These are phyloP conservation scores for Prosapia bicincta DNA, from an alignment of 2,888 invertebrate species.

Conservation along the genomic window DNA sequence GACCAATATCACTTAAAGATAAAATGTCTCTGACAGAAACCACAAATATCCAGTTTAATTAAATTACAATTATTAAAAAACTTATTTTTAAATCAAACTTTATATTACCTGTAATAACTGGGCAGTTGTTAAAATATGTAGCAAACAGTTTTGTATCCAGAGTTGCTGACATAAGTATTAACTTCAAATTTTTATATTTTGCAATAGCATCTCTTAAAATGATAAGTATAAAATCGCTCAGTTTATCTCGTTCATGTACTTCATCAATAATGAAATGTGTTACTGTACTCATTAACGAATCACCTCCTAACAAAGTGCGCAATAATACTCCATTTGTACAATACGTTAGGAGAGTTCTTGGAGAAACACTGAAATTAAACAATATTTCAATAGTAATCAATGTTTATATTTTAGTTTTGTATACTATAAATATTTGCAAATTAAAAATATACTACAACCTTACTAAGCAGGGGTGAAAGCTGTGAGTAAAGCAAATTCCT, in stretches of 20 bases:
- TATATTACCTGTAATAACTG: constrained; percentile 54
- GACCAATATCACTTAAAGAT: no score
- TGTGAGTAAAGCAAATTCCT: no score
- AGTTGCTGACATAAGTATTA: constrained; percentile 94
- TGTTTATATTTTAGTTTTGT: no score
- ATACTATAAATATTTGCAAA: no score
- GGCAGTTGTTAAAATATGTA: constrained; percentile 78
- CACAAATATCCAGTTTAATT: no score
- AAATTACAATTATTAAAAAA: no score
- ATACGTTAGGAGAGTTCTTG: constrained; percentile 78
- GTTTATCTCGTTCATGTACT: constrained; percentile 91
- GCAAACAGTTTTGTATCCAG: constrained; percentile 79
- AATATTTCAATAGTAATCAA: no score
- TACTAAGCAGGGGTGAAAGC: no score
- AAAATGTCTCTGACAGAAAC: no score
- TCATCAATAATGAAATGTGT: constrained; percentile 92
- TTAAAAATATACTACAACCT: no score
- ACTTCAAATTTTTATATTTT: constrained; percentile 65
- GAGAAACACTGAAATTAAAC: constrained; percentile 58
- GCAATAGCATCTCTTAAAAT: constrained; percentile 73
- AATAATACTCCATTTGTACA: constrained; percentile 91
- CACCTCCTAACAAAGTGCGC: constrained; percentile 81
- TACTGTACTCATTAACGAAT: constrained; percentile 61
- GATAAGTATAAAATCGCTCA: constrained; percentile 89
- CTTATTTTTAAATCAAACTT: no score